Evolutionary conservation across 1,140 invertebrate genomes (phyloP).

Genomic region (Andricus grossulariae): DNA sequence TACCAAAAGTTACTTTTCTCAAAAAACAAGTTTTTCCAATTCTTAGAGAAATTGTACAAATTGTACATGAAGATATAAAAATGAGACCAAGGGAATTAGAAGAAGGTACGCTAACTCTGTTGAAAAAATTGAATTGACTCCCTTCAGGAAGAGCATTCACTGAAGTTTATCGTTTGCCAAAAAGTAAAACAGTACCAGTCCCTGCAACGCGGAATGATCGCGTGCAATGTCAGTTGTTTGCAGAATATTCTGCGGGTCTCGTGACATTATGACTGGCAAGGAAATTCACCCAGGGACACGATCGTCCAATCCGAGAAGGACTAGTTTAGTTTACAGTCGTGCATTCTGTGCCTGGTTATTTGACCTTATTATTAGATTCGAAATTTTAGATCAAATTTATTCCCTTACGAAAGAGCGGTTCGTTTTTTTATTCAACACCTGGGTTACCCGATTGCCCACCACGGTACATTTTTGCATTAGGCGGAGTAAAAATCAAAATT

Average conservation of each 20-base stretch:
- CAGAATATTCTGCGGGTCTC: conserved; percentile 67
- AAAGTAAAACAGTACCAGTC: conserved; percentile 43
- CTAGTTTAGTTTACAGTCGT: conserved; percentile 53
- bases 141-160: conserved; percentile 37
- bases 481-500: too few species aligned
- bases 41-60: background rate
- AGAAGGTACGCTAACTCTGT: background rate
- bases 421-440: too few species aligned
- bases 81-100: background rate
- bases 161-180: conserved; percentile 34
- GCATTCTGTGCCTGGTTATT: conserved; percentile 61
- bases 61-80: background rate
- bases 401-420: too few species aligned
- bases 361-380: conserved; percentile 55
- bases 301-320: conserved; percentile 53
- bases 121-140: conserved; percentile 43
- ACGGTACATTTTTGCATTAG: too few species aligned
- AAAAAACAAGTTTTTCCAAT: too few species aligned
- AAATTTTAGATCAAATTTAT: too few species aligned
- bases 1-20: too few species aligned
- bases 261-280: conserved; percentile 66
- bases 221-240: conserved; percentile 68
- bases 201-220: conserved; percentile 62
- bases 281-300: conserved; percentile 60
- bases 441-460: too few species aligned